phyloP scores from a whole-genome alignment of 2,797 vertebrate species.

The Hemibagrus guttatus region DNA sequence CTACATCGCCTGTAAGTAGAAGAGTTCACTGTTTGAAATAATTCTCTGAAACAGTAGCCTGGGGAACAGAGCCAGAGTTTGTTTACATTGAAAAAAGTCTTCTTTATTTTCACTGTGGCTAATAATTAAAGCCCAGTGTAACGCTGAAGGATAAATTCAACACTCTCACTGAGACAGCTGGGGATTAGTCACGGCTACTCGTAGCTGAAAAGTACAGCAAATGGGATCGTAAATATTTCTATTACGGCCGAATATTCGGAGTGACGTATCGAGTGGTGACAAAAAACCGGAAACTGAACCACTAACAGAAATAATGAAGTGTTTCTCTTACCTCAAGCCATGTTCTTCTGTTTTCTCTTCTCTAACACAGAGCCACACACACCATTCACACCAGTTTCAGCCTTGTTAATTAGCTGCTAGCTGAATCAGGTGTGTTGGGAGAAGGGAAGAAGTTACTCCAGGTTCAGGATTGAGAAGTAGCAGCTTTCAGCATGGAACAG shows the following conservation, averaged over 20 bases:
- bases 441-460: neutral
- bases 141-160: neutral
- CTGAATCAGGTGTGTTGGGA: neutral
- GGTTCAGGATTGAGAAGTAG: neutral
- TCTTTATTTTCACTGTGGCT: neutral
- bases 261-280: neutral
- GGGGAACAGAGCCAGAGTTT: constrained; percentile 1
- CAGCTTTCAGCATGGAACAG: neutral
- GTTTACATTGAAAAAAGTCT: neutral
- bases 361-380: neutral
- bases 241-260: neutral
- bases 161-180: constrained; percentile 3
- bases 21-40: neutral
- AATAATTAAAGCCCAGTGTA: constrained; percentile 7
- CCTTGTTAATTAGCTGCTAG: neutral
- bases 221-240: constrained; percentile 14
- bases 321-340: neutral
- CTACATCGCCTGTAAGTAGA: neutral
- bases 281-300: neutral
- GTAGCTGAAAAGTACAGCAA: neutral
- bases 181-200: constrained; percentile 23
- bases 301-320: neutral
- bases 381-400: neutral
- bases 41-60: neutral
- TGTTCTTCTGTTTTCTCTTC: neutral